Conservation (phyloP, 2,797 vertebrate genomes). For the Fringilla coelebs region DNA sequence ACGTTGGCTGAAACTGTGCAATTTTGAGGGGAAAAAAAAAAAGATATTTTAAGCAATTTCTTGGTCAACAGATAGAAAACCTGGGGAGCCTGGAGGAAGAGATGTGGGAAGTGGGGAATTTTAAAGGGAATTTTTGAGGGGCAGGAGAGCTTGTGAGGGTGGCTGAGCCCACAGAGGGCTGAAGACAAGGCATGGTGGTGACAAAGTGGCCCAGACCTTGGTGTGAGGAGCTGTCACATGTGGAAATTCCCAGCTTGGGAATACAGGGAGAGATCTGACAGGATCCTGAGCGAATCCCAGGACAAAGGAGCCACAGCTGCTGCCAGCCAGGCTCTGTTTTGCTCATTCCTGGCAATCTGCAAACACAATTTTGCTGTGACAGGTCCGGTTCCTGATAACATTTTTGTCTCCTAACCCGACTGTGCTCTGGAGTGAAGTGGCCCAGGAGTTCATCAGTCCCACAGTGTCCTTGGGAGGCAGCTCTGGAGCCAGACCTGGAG, state of each 20-base stretch:
- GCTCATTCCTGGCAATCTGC: neutral
- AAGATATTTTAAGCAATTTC: neutral
- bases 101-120: neutral
- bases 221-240: fast-evolving
- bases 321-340: neutral
- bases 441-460: neutral
- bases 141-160: neutral
- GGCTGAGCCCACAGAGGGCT: neutral
- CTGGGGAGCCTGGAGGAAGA: neutral
- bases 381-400: neutral
- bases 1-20: neutral
- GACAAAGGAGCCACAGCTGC: neutral
- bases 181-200: neutral
- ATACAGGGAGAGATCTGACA: neutral
- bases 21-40: neutral
- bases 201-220: neutral
- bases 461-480: neutral
- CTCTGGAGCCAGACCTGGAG: neutral
- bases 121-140: neutral
- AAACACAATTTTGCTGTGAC: neutral
- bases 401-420: neutral
- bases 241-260: neutral
- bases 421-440: neutral
- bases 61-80: neutral
- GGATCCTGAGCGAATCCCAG: neutral